These are phyloP conservation scores for Hydractinia echinata DNA, from an alignment of 30 jellyfish, hydroid and myxozoan species.

Conservation along the genomic window DNA sequence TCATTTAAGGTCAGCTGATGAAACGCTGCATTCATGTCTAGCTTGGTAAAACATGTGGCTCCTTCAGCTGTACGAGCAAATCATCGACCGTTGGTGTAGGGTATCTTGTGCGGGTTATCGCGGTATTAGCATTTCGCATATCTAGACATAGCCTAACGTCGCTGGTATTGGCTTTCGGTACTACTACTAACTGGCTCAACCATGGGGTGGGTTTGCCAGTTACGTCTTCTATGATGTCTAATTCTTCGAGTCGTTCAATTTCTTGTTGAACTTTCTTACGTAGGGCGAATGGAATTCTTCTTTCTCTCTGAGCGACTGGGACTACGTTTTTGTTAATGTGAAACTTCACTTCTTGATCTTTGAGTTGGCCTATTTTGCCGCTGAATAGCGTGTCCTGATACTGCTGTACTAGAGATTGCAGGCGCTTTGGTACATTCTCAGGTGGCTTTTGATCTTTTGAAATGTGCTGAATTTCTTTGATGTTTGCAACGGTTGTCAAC, in stretches of 20 bases:
- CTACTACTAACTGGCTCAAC: slow-evolving; percentile 47
- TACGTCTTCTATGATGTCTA: slow-evolving; percentile 37
- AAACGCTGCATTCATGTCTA: slow-evolving; percentile 42
- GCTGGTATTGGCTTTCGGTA: slow-evolving; percentile 30
- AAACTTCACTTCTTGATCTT: too few relatives aligned
- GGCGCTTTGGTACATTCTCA: too few relatives aligned
- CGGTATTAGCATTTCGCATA: slow-evolving; percentile 46
- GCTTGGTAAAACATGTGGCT: slow-evolving; percentile 35
- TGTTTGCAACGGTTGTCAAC: too few relatives aligned
- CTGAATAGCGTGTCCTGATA: too few relatives aligned
- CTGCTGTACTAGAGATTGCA: too few relatives aligned
- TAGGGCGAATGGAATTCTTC: too few relatives aligned
- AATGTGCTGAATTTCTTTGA: too few relatives aligned
- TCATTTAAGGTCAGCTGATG: slow-evolving; percentile 41
- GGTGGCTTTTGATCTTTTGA: too few relatives aligned
- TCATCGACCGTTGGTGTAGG: slow-evolving; percentile 60
- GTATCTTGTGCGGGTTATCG: slow-evolving; percentile 33
- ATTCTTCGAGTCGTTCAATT: slow-evolving; percentile 23
- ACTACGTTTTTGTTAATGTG: too few relatives aligned
- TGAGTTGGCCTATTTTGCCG: too few relatives aligned
- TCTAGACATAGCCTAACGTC: slow-evolving; percentile 32
- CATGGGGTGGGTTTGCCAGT: slow-evolving; percentile 60
- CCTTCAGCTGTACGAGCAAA: slow-evolving; percentile 27
- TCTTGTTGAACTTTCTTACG: slow-evolving; percentile 30
- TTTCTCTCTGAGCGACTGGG: too few relatives aligned